A percentile compares a stretch with the other conserved stretches of the same genome.
phyloP scores from a whole-genome alignment of 2,797 vertebrate species.

The Eupleurogrammus muticus region DNA sequence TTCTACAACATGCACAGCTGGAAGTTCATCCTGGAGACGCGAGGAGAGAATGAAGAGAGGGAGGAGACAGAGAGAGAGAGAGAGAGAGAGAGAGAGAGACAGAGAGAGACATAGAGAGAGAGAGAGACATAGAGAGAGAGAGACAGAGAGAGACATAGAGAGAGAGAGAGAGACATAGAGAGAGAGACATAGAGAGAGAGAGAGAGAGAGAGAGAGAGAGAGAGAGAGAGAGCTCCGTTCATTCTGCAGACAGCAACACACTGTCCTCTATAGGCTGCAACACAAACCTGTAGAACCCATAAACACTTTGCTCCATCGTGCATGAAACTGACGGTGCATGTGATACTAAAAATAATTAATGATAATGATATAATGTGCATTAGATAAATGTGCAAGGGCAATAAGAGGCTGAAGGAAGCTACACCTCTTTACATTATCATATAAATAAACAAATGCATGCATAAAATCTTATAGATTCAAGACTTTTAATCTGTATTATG shows the following conservation, averaged over 20 bases:
- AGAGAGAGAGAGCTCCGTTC: neutral
- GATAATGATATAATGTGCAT: constrained; percentile 4
- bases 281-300: neutral
- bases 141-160: neutral
- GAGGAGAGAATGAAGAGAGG: neutral
- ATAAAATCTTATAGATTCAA: too few species aligned
- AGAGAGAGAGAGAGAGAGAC: too few species aligned
- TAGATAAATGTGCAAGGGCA: too few species aligned
- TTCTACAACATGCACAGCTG: neutral
- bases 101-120: too few species aligned
- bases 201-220: constrained; percentile 3
- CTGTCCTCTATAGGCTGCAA: constrained; percentile 12
- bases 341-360: too few species aligned
- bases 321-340: too few species aligned
- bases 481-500: too few species aligned
- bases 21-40: neutral
- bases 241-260: neutral
- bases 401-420: too few species aligned
- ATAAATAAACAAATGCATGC: too few species aligned
- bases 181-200: neutral
- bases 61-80: constrained; percentile 3
- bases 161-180: constrained; percentile 5
- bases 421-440: too few species aligned
- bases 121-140: constrained; percentile 1
- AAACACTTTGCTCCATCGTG: too few species aligned